phyloP scores from a whole-genome alignment of 2,888 invertebrate species.

The Drosophila stalkeri region DNA sequence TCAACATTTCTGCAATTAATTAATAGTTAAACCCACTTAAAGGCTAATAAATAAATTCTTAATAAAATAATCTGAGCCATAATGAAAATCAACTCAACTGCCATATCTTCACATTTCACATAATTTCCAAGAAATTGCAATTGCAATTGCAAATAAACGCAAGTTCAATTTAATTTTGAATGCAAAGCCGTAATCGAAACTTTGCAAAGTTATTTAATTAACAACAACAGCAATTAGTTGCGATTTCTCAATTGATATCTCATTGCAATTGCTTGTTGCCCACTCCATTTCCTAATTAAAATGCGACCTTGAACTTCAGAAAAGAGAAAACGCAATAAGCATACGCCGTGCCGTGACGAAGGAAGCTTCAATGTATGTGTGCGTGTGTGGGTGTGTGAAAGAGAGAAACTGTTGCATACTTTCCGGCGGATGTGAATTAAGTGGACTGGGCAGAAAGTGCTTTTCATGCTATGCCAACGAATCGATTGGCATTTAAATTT shows the following conservation, averaged over 20 bases:
- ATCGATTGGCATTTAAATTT: slow-evolving; percentile 40
- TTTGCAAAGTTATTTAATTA: not conserved
- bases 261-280: not conserved
- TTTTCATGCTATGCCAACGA: slow-evolving; percentile 24
- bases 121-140: not conserved
- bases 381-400: not conserved
- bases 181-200: not conserved
- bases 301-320: slow-evolving; percentile 56
- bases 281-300: slow-evolving; percentile 27
- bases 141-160: not conserved
- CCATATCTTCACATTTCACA: not conserved
- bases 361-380: not conserved
- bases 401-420: slow-evolving; percentile 52
- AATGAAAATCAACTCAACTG: not conserved
- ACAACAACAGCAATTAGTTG: not conserved
- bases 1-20: not conserved
- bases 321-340: slow-evolving; percentile 17
- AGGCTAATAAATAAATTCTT: not conserved
- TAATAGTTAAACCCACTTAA: not conserved
- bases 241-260: not conserved
- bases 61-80: not conserved
- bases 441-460: slow-evolving; percentile 17
- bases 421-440: slow-evolving; percentile 37
- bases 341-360: slow-evolving; percentile 18
- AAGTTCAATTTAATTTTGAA: not conserved